These are phyloP conservation scores for Hyperoodon ampullatus DNA, from an alignment of 2,113 vertebrate genomes.

Conservation along the genomic window DNA sequence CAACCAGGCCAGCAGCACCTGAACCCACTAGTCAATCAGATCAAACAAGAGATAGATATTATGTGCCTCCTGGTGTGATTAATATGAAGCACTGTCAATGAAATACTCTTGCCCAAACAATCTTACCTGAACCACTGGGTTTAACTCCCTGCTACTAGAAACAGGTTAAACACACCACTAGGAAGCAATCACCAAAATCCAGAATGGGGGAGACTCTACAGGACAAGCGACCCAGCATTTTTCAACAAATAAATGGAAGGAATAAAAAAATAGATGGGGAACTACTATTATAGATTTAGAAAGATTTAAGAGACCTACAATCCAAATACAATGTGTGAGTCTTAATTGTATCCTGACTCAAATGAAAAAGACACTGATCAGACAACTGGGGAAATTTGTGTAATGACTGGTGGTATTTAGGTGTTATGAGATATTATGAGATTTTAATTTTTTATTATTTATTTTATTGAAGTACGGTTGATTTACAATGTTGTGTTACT, in stretches of 20 bases:
- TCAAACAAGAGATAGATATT: neutral
- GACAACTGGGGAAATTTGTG: neutral
- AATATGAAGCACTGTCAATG: neutral
- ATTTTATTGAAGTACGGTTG: too few species aligned
- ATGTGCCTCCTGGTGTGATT: neutral
- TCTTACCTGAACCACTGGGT: neutral
- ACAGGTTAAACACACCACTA: neutral
- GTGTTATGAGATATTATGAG: too few species aligned
- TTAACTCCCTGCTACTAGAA: neutral
- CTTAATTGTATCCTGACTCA: neutral
- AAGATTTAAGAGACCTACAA: neutral
- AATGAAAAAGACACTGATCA: neutral
- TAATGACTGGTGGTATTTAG: neutral
- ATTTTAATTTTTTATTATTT: too few species aligned
- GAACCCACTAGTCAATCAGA: neutral
- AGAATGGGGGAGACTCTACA: neutral
- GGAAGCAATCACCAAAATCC: neutral
- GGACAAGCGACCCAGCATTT: neutral
- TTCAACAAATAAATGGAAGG: neutral
- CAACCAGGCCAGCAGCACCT: neutral
- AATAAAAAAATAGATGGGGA: too few species aligned
- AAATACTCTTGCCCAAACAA: neutral
- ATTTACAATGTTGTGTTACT: too few species aligned
- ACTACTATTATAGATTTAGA: neutral
- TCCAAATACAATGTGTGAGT: neutral